A percentile compares a stretch with the other conserved stretches of the same genome.
Evolutionary conservation across 1,140 invertebrate species (phyloP).

Genomic region (Bombus superbus): DNA sequence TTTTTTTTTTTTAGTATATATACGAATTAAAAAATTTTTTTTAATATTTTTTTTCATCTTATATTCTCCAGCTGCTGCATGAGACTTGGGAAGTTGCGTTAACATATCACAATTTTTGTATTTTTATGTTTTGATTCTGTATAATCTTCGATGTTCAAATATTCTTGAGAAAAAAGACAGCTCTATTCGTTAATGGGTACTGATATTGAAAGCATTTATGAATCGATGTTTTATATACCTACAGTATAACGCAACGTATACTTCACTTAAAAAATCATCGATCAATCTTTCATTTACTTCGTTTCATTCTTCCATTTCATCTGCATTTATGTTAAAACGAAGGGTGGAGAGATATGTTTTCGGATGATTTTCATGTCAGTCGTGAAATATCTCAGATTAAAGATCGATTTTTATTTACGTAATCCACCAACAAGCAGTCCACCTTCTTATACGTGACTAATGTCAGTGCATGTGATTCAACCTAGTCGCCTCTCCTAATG

Average conservation of each 20-base stretch:
- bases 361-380: slow-evolving; percentile 35
- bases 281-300: slow-evolving; percentile 29
- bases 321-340: slow-evolving; percentile 44
- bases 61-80: slow-evolving; percentile 67
- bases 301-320: slow-evolving; percentile 38
- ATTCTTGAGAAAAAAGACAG: neutral
- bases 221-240: neutral
- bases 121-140: neutral
- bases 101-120: slow-evolving; percentile 57
- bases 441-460: slow-evolving; percentile 63
- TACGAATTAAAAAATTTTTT: neutral
- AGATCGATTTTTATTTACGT: slow-evolving; percentile 27
- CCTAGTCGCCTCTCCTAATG: slow-evolving; percentile 8
- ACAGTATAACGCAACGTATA: slow-evolving; percentile 22
- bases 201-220: slow-evolving; percentile 12
- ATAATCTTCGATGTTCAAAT: neutral
- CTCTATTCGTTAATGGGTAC: slow-evolving; percentile 7
- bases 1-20: neutral
- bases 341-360: slow-evolving; percentile 72
- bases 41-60: neutral
- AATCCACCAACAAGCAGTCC: slow-evolving; percentile 63
- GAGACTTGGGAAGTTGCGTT: slow-evolving; percentile 83
- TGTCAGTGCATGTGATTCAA: slow-evolving; percentile 65
- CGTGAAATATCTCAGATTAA: neutral
- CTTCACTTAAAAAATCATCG: slow-evolving; percentile 41